Evolutionary conservation across 2,888 invertebrate genomes (phyloP).

Genomic region (Drosophila pegasa): DNA sequence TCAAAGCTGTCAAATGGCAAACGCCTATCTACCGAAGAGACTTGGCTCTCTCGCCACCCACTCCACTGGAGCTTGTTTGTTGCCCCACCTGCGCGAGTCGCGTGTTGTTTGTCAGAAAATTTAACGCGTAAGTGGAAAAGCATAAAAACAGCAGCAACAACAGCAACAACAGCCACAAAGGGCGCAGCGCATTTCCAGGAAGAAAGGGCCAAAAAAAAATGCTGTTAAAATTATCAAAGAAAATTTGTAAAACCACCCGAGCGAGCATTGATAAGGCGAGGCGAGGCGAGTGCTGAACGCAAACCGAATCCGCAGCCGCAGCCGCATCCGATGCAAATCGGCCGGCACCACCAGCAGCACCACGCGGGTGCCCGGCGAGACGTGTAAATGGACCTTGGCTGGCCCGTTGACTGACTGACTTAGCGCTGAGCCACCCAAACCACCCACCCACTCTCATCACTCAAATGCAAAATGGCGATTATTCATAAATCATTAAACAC

Average conservation of each 20-base stretch:
- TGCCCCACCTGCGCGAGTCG: conserved; percentile 24
- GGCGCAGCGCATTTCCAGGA: conserved; percentile 26
- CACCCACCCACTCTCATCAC: conserved; percentile 47
- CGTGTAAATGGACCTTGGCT: conserved; percentile 74
- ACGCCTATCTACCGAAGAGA: conserved; percentile 30
- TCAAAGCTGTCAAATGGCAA: conserved; percentile 59
- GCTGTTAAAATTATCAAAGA: conserved; percentile 74
- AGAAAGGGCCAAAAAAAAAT: conserved; percentile 47
- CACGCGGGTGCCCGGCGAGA: conserved; percentile 46
- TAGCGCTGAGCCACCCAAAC: conserved; percentile 27
- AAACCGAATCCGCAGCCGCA: conserved; percentile 24
- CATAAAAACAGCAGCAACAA: conserved; percentile 45
- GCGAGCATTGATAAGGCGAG: conserved; percentile 67
- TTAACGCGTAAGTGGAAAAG: conserved; percentile 73
- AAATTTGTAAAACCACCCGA: conserved; percentile 61
- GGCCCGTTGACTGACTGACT: conserved; percentile 75
- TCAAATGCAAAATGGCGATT: conserved; percentile 83
- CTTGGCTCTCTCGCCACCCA: too few relatives aligned
- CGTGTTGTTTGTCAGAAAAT: conserved; percentile 73
- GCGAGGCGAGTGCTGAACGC: conserved; percentile 49
- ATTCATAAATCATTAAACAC: conserved; percentile 85
- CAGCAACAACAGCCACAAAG: conserved; percentile 24
- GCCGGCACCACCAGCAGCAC: not conserved
- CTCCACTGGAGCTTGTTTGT: not conserved
- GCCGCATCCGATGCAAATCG: conserved; percentile 16